These are phyloP conservation scores for Himantopus leucocephalus DNA, from an alignment of 2,113 vertebrate genomes.

Conservation along the genomic window DNA sequence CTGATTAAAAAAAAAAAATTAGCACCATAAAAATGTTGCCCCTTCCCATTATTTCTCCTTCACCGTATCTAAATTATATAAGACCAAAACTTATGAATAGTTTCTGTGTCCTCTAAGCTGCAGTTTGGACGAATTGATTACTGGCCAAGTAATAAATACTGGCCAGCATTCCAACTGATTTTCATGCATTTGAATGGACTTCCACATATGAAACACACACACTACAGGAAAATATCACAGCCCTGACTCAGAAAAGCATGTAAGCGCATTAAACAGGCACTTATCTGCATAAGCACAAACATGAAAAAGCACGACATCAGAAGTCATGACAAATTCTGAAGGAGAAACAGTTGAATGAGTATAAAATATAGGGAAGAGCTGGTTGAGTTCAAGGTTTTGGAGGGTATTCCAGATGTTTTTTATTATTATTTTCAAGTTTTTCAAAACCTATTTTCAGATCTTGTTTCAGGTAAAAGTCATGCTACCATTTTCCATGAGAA, in stretches of 20 bases:
- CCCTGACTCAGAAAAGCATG: neutral
- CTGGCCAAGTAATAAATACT: neutral
- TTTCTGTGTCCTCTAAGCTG: neutral
- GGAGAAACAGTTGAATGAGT: neutral
- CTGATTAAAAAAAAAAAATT: neutral
- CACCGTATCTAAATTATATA: neutral
- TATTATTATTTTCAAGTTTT: neutral
- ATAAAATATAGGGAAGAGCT: neutral
- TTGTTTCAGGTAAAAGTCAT: neutral
- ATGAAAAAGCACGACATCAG: neutral
- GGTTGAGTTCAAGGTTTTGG: neutral
- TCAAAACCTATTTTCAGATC: neutral
- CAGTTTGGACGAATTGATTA: neutral
- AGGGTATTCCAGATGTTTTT: neutral
- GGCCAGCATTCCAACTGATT: neutral
- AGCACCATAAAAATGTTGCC: neutral
- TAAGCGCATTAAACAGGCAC: neutral
- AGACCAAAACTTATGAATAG: neutral
- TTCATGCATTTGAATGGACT: neutral
- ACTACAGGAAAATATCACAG: neutral
- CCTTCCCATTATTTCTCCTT: neutral
- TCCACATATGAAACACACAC: neutral
- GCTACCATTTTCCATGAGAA: neutral
- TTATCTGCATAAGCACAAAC: neutral
- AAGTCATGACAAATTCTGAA: neutral